Base-by-base conservation (phyloP, 2,113 vertebrate species). In the Balaeniceps rex region DNA sequence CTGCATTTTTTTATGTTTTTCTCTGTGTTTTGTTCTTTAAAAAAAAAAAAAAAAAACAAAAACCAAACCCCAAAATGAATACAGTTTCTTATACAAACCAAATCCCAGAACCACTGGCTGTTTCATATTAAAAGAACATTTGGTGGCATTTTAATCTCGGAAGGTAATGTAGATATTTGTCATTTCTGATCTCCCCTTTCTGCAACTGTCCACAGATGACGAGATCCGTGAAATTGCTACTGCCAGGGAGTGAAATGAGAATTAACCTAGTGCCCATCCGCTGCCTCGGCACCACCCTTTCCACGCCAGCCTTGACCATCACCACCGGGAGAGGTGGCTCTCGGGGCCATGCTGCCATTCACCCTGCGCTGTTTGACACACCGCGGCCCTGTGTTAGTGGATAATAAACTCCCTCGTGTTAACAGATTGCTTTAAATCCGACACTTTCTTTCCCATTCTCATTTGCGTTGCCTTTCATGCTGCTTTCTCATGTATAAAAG, bases 111-210 rank as follows among this genome's bases (percentile, higher is more conserved):
- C 78, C 92, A 78, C 68, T 8, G 8, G 38, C 3, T 0, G 49
- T 84, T 92, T 92, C 75, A 22, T 71, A 94, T 95, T 71, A 95
- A 96, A 96, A 96, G 93, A 90, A 69, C 94, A 94, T 96, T 96
- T 77, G 77, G 85, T 93, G 92, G 96, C 94, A 95, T 97, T 98
- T 97, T 95, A 97, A 96, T 95, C 96, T 96, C 75, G 3, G 88
- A 82, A 96, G 94, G 91, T 96, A 97, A 97, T 97, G 94, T 80
- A 94, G 96, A 93, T 96, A 96, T 98, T 97, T 98, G 96, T 97
- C 95, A 96, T 97, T 95, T 91, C 91, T 92, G 88, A 97, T 97
- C 91, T 97, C 95, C 78, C 90, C 81, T 96, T 95, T 92, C 95
- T 96, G 81, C 81, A 84, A 75, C 89, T 88, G 90, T 95, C 96